Conservation (phyloP, 2,113 vertebrate genomes). For the Mesembrinibis cayennensis region DNA sequence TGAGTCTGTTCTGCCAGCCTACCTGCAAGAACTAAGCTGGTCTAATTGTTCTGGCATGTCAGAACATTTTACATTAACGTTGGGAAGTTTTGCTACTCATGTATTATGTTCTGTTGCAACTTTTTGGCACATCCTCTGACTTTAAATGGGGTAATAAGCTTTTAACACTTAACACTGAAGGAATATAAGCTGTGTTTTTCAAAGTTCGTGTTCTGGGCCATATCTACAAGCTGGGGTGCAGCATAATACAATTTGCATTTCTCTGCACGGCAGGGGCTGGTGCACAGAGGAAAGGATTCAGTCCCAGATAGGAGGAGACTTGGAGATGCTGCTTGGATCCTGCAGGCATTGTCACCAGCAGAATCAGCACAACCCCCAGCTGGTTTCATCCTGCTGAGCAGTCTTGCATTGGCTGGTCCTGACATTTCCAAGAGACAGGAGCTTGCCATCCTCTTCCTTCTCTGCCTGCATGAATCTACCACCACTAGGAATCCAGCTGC, state of each 20-base stretch:
- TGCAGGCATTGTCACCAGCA: not conserved
- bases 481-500: not conserved
- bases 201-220: not conserved
- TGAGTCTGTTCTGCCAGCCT: conserved; percentile 14
- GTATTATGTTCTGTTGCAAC: not conserved
- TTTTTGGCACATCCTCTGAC: not conserved
- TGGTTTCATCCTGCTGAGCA: not conserved
- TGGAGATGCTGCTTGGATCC: not conserved
- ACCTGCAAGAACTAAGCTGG: conserved; percentile 24
- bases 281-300: not conserved
- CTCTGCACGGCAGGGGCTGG: not conserved
- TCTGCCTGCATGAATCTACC: not conserved
- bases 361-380: not conserved
- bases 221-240: not conserved
- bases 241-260: not conserved
- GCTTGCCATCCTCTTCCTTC: not conserved
- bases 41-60: conserved; percentile 24
- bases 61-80: conserved; percentile 15
- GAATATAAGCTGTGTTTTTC: not conserved
- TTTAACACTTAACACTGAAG: not conserved
- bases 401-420: not conserved
- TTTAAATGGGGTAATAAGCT: not conserved
- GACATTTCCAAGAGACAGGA: not conserved
- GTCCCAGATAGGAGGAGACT: not conserved
- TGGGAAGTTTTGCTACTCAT: conserved; percentile 2